phyloP scores from a whole-genome alignment of 2,888 invertebrate genomes.

The Aleiodes alternator region DNA sequence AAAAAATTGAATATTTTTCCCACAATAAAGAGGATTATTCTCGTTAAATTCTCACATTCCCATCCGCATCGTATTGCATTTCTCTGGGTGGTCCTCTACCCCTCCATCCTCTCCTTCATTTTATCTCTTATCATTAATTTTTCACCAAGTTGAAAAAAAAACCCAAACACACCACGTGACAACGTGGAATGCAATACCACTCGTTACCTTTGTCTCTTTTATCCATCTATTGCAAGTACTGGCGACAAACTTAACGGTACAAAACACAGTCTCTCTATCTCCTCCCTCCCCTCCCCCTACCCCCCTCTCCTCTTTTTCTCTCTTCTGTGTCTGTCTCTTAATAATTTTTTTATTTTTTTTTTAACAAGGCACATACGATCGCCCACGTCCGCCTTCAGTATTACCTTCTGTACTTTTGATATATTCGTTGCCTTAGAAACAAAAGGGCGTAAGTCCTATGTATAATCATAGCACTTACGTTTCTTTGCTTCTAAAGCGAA shows the following conservation, averaged over 20 bases:
- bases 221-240: slow-evolving; percentile 28
- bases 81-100: slow-evolving; percentile 6
- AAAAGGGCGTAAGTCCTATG: too few species aligned
- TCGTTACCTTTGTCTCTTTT: slow-evolving; percentile 30
- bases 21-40: too few species aligned
- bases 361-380: slow-evolving; percentile 10
- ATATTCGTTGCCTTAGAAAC: too few species aligned
- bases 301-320: too few species aligned
- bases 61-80: slow-evolving; percentile 8
- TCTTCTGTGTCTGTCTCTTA: too few species aligned
- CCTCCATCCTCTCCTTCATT: neutral
- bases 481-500: too few species aligned
- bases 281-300: too few species aligned
- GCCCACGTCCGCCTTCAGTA: slow-evolving; percentile 30
- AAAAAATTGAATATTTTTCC: too few species aligned
- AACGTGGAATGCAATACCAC: neutral
- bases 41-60: slow-evolving; percentile 5
- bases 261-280: slow-evolving; percentile 12
- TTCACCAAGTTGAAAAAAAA: neutral
- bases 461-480: too few species aligned
- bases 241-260: slow-evolving; percentile 30
- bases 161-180: neutral
- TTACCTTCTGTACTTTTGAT: neutral
- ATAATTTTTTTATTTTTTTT: neutral
- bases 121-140: slow-evolving; percentile 34